Conservation (phyloP, 2,113 vertebrate genomes). For the Bettongia penicillata region DNA sequence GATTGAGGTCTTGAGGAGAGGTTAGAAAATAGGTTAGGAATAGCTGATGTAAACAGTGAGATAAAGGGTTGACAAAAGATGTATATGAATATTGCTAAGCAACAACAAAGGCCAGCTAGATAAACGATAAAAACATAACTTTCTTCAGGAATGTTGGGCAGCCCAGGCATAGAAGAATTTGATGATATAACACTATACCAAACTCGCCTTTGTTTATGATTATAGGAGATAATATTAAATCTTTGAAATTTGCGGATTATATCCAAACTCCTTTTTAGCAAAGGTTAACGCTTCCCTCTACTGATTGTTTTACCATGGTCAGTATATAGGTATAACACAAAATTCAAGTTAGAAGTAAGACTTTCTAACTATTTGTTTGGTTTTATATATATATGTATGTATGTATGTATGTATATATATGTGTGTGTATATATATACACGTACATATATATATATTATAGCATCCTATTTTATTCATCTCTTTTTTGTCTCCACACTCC, state of each 20-base stretch:
- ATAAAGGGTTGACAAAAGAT: neutral
- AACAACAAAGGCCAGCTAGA: neutral
- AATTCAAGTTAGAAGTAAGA: slow-evolving; percentile 39
- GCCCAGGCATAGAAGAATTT: neutral
- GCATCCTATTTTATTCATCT: slow-evolving; percentile 25
- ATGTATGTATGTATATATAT: slow-evolving; percentile 12
- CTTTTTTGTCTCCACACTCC: slow-evolving; percentile 29
- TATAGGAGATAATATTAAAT: slow-evolving; percentile 40
- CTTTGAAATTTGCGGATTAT: slow-evolving; percentile 62
- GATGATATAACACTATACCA: neutral
- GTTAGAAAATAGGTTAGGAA: neutral
- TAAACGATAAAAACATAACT: neutral
- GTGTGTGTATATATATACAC: no score
- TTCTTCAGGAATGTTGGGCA: neutral
- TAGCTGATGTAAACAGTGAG: neutral
- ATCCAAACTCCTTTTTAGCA: slow-evolving; percentile 52
- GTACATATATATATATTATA: slow-evolving; percentile 5
- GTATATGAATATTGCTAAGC: neutral
- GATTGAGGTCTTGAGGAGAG: neutral
- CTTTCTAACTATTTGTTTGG: slow-evolving; percentile 27
- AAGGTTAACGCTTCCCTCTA: slow-evolving; percentile 55
- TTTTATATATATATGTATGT: neutral
- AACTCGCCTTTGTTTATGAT: slow-evolving; percentile 43
- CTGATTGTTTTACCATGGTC: slow-evolving; percentile 59
- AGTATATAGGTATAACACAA: slow-evolving; percentile 52